Evolutionary conservation across 2,797 vertebrate genomes (phyloP), one percentile per base, ranked within the genome.

Genomic region (Urosaurus nigricauda): DNA sequence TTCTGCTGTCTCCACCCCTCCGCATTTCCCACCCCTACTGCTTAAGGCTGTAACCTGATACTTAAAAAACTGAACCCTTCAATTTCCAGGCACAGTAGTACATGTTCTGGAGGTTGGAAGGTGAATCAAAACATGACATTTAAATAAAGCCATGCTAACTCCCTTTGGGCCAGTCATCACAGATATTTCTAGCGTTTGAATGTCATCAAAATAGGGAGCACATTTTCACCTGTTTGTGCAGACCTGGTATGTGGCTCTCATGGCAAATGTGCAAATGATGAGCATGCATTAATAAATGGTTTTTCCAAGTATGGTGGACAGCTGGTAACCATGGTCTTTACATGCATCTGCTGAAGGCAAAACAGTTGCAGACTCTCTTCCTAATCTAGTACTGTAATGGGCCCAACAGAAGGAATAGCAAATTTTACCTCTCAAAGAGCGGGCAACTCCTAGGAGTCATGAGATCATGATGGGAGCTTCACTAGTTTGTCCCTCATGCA

Each of bases 201-300:
- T 81, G 17, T 53, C 87, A 87, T 77, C 84, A 70, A 71, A 71
- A 73, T 35, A 85, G 29, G 77, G 73, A 79, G 65, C 3, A 40
- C 35, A 4, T 35, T 73, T 40, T 37, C 71, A n/a, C n/a, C 53
- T n/a, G 74, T 5, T 3, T 40, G 40, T 29, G 84, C 11, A 73
- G 24, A 8, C 87, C 87, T 90, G 65, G 77, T 92, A 91, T 9
- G 29, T n/a, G 84, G 56, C 40, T 93, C 32, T 47, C 53, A 63
- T 74, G 80, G 68, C 88, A 74, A 7, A 79, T 78, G 88, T 53
- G 2, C 84, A 89, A 82, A 86, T 37, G 83, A 82, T 82, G 79
- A 73, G 70, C 68, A 58, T 87, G 37, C 29, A 83, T 47, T 83
- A 26, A 4, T 58, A 91, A 79, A 4, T 32, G 53, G 53, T 60